Percentiles rank a stretch among this genome's conserved stretches.
These are phyloP conservation scores for Oreochromis aureus DNA, from an alignment of 2,113 vertebrate genomes.

Conservation along the genomic window DNA sequence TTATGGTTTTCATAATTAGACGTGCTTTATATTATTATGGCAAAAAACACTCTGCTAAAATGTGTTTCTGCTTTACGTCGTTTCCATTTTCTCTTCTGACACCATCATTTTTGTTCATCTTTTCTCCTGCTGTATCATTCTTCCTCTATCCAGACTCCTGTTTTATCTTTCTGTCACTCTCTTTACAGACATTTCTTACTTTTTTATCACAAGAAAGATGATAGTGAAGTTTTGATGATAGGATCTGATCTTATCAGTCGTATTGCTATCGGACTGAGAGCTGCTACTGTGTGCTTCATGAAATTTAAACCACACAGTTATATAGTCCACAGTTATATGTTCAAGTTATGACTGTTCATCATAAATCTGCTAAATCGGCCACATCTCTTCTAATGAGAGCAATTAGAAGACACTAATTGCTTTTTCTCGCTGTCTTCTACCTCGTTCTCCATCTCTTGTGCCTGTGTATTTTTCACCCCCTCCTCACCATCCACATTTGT, in stretches of 20 bases:
- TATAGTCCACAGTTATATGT: conserved; percentile 5
- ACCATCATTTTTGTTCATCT: background rate
- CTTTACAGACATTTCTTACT: background rate
- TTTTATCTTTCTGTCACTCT: conserved; percentile 7
- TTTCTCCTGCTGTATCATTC: background rate
- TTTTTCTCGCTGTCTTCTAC: conserved; percentile 36
- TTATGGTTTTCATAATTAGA: background rate
- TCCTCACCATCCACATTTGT: background rate
- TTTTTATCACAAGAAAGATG: conserved; percentile 16
- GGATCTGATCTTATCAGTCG: conserved; percentile 34
- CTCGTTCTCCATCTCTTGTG: background rate
- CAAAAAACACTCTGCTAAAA: background rate
- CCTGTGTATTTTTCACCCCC: conserved; percentile 3
- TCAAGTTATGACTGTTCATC: background rate
- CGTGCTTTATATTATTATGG: background rate
- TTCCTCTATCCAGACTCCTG: background rate
- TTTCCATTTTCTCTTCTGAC: background rate
- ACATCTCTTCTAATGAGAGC: conserved; percentile 50
- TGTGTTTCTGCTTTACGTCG: background rate
- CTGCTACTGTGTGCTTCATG: background rate
- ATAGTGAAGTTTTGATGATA: conserved; percentile 33
- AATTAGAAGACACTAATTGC: conserved; percentile 64
- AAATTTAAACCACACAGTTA: background rate
- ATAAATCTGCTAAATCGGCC: background rate
- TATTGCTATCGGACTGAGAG: conserved; percentile 34